phyloP scores from a whole-genome alignment of 2,797 vertebrate genomes.

The Decapterus maruadsi region DNA sequence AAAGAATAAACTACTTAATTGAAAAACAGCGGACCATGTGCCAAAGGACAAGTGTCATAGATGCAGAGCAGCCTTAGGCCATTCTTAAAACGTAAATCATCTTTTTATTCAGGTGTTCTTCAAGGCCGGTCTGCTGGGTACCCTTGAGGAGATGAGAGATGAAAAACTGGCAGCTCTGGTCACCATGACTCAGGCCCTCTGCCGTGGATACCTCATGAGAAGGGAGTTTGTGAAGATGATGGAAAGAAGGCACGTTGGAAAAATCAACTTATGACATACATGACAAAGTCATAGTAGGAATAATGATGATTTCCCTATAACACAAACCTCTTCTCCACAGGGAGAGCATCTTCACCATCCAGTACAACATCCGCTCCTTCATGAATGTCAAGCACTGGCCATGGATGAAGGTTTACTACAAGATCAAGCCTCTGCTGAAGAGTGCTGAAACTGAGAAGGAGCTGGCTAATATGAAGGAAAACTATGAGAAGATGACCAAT shows the following conservation, averaged over 20 bases:
- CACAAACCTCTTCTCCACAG: constrained; percentile 62
- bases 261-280: neutral
- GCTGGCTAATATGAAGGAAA: constrained; percentile 90
- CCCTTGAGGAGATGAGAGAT: constrained; percentile 90
- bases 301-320: neutral
- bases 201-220: constrained; percentile 87
- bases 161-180: constrained; percentile 88
- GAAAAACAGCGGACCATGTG: too few species aligned
- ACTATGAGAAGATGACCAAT: constrained; percentile 81
- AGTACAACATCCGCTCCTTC: constrained; percentile 92
- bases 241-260: constrained; percentile 27
- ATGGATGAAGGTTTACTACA: constrained; percentile 96
- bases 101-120: constrained; percentile 86
- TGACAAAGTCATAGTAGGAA: too few species aligned
- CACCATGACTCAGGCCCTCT: constrained; percentile 86
- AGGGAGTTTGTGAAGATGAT: constrained; percentile 84
- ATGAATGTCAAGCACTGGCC: constrained; percentile 94
- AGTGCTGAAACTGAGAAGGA: constrained; percentile 62
- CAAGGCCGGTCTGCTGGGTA: constrained; percentile 90
- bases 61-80: too few species aligned
- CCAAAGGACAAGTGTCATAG: too few species aligned
- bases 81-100: neutral
- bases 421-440: constrained; percentile 91
- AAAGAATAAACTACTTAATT: too few species aligned
- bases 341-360: constrained; percentile 89